A percentile compares a stretch with the other conserved stretches of the same genome.
phyloP scores from a whole-genome alignment of 1,140 invertebrate species.

The Drosophila pseudoobscura region DNA sequence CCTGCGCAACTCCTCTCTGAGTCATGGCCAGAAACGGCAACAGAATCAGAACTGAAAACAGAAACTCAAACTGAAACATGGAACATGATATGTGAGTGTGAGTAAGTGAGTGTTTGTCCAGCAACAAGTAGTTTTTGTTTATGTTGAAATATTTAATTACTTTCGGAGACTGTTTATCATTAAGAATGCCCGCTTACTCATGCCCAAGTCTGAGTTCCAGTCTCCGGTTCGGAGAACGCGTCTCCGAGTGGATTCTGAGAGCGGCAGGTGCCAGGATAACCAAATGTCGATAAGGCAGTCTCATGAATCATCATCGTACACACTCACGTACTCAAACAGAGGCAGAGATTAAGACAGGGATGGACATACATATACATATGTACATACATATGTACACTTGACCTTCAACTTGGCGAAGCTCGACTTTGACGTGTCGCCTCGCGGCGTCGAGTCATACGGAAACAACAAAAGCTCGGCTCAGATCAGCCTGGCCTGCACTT shows the following conservation, averaged over 20 bases:
- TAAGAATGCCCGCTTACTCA: constrained; percentile 54
- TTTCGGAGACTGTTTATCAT: constrained; percentile 52
- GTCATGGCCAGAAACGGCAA: constrained; percentile 56
- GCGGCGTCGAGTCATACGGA: constrained; percentile 65
- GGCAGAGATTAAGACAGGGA: background rate
- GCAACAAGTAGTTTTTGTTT: constrained; percentile 76
- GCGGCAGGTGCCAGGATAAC: constrained; percentile 59
- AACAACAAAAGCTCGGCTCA: constrained; percentile 60
- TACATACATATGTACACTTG: constrained; percentile 29
- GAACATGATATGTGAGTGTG: constrained; percentile 55
- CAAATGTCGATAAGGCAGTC: constrained; percentile 43
- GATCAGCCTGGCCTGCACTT: constrained; percentile 55
- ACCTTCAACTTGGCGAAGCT: constrained; percentile 74
- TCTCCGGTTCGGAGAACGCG: background rate
- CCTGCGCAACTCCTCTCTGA: constrained; percentile 51
- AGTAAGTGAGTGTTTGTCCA: constrained; percentile 32
- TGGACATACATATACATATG: background rate
- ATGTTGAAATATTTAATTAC: constrained; percentile 75
- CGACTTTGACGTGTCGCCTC: constrained; percentile 39
- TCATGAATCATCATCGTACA: constrained; percentile 27
- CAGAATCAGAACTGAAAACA: constrained; percentile 20
- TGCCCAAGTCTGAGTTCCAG: constrained; percentile 24
- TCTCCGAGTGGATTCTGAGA: constrained; percentile 18
- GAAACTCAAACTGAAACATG: constrained; percentile 42
- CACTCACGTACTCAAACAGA: constrained; percentile 13